A percentile compares a stretch with the other conserved stretches of the same genome.
Evolutionary conservation across 2,113 vertebrate genomes (phyloP).

Genomic region (Malurus alboscapulatus): DNA sequence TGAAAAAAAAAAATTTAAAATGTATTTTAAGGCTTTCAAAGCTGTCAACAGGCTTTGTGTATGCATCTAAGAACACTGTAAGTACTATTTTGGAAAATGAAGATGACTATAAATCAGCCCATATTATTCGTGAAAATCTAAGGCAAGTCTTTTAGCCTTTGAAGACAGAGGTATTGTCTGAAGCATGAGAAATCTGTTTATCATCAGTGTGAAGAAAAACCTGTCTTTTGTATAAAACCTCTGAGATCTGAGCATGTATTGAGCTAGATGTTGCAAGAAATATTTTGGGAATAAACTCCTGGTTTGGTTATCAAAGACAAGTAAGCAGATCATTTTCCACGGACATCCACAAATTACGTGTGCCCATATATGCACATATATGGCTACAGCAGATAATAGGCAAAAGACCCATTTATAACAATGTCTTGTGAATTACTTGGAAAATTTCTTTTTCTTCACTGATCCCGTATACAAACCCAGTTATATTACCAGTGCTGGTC

Average conservation of each 20-base stretch:
- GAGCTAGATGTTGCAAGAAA: neutral
- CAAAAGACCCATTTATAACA: neutral
- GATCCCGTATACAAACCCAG: neutral
- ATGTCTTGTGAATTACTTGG: neutral
- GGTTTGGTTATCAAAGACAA: neutral
- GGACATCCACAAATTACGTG: neutral
- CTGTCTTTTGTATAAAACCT: neutral
- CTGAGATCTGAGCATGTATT: neutral
- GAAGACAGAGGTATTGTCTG: neutral
- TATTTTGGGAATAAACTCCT: neutral
- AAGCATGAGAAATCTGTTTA: neutral
- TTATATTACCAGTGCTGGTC: neutral
- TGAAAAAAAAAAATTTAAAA: neutral
- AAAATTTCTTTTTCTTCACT: neutral
- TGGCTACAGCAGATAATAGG: neutral
- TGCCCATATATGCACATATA: neutral
- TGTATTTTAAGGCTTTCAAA: neutral
- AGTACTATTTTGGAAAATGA: neutral
- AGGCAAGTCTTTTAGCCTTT: neutral
- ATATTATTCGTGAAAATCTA: neutral
- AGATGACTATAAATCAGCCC: neutral
- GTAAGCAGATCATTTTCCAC: neutral
- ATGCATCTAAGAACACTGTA: fast-evolving
- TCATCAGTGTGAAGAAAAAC: neutral
- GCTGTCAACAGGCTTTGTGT: neutral